Evolutionary conservation across 2,888 invertebrate species (phyloP), one percentile per base, ranked within the genome.

Genomic region (Hyles lineata): DNA sequence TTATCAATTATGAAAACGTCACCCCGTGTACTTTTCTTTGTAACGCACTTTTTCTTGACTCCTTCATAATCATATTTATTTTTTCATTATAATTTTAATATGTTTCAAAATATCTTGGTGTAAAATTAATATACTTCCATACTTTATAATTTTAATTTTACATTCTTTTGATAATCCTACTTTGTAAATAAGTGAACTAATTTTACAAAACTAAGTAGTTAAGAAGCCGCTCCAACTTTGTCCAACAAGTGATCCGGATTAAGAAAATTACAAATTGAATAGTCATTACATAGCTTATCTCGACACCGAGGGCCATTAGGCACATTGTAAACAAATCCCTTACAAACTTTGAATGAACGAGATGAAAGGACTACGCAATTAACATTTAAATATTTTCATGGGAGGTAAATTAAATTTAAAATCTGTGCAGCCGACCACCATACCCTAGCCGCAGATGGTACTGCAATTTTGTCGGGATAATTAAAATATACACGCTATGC

Each of bases 301-400:
- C 78, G 75, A 82, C 79, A 79, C 78, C 78, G 77, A 83, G 83
- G 80, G 85, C 87, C 89, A 88, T 89, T 89, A 88, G 82, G 82
- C 82, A 82, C 85, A 88, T 84, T 87, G 87, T 86, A 88, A 88
- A 88, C 88, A 89, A 88, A 89, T 87, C 83, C 85, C 50, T 67
- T 80, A 82, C 80, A 82, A 85, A 87, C 84, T 87, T 88, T 83
- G 81, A 80, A 86, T 85, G 85, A 89, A 83, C 82, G 85, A 85
- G 85, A 85, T 86, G 83, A 87, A 87, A 87, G 85, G 85, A 82
- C 84, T 74, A 76, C 74, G 82, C 84, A 87, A 86, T 89, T 87
- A 87, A 85, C 86, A 85, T 87, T 87, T 82, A 83, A 83, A 85
- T 83, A 84, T 84, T 85, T 85, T 80, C 80, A 76, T 76, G 77